Base-by-base conservation (phyloP, 2,888 invertebrate species). In the Apamea epomidion region DNA sequence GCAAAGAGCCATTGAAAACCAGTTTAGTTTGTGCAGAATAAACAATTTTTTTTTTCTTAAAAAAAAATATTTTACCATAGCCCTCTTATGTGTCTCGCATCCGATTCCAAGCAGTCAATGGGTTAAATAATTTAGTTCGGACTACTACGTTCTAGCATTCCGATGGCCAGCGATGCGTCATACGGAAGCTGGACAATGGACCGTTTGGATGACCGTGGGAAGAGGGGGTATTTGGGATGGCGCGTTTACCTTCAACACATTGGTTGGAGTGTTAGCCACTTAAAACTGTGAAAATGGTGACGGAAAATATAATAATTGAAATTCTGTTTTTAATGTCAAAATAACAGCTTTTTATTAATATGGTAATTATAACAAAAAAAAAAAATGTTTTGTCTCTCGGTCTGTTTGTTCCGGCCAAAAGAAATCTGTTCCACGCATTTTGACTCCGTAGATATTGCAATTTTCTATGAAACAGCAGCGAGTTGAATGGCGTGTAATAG, bases 171-270 rank as follows among this genome's bases (percentile, higher is more conserved):
- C 48, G 81, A 86, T 87, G 89, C 69, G 88, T 89, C 89, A 89
- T 74, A 76, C 76, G 89, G 89, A 89, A 86, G 83, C 78, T 76
- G 81, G 62, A 87, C 87, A 89, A 89, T 85, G 81, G 84, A 84
- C 81, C 87, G 72, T 80, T 89, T 87, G 82, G 72, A 87, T 88
- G 70, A 48, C 67, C 84, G 89, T 89, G 89, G 80, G 89, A 89
- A 87, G n/a, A 74, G 32, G 60, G 32, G 67, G 18, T 72, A 70
- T 78, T 71, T 69, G 64, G 69, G 37, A 77, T 73, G 62, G 37
- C 45, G 51, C 60, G 70, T 29, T 45, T 71, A 83, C 48, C 71
- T 82, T 72, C 8, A 6, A 25, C 29, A 29, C 25, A 45, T 74
- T 0, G 45, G 29, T 2, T 25, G n/a, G 5, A 21, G 29, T 58